These are phyloP conservation scores for Pycnomerus fuliginosus DNA, from an alignment of 2,888 invertebrate genomes.

Conservation along the genomic window DNA sequence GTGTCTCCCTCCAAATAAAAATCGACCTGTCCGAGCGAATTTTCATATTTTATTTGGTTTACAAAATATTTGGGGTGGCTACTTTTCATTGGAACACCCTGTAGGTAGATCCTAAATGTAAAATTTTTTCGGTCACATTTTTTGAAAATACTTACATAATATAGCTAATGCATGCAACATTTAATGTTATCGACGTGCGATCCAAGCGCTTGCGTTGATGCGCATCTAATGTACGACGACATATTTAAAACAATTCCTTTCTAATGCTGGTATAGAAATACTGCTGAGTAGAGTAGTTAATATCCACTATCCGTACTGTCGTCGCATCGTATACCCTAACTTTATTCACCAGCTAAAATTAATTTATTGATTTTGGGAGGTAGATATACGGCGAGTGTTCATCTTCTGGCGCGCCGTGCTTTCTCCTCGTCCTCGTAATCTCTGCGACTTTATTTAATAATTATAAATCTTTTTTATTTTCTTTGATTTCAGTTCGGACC, in stretches of 20 bases:
- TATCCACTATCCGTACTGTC: too few relatives aligned
- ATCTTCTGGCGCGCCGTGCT: background rate
- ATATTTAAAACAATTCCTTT: constrained; percentile 24
- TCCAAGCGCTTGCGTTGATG: constrained; percentile 44
- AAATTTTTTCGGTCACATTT: constrained; percentile 48
- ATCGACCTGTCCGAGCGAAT: too few relatives aligned
- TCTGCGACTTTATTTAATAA: constrained; percentile 25
- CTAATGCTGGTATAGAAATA: constrained; percentile 19
- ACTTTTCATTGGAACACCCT: too few relatives aligned
- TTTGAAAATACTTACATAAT: too few relatives aligned
- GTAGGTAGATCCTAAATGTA: too few relatives aligned
- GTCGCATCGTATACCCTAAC: constrained; percentile 3
- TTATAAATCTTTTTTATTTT: constrained; percentile 34
- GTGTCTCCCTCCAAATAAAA: too few relatives aligned
- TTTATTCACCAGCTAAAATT: constrained; percentile 20
- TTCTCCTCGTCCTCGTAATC: constrained; percentile 3
- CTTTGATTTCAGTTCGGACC: constrained; percentile 28
- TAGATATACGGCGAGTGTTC: constrained; percentile 1
- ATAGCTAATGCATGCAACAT: constrained; percentile 49
- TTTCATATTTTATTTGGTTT: too few relatives aligned
- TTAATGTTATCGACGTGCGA: constrained; percentile 45
- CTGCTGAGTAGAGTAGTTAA: constrained; percentile 13
- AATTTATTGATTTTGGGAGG: constrained; percentile 14
- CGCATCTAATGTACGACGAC: constrained; percentile 29
- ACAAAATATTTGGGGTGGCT: too few relatives aligned